Conservation (phyloP, 1,140 invertebrate genomes). For the Medauroidea extradentata region DNA sequence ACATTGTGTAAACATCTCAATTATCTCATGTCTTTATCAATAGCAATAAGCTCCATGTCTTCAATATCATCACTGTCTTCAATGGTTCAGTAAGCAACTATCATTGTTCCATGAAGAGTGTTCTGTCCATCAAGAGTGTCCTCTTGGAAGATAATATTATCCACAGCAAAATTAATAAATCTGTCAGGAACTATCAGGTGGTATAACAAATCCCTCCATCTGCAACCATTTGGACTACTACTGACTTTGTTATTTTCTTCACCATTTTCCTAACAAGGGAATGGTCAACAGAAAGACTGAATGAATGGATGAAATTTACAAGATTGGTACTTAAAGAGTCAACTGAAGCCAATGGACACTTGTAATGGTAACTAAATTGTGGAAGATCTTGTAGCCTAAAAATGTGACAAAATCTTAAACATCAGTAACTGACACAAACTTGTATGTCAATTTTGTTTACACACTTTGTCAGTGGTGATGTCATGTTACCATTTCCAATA, state of each 20-base stretch:
- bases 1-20: no score
- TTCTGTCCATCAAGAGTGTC: background rate
- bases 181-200: background rate
- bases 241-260: background rate
- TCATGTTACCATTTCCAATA: background rate
- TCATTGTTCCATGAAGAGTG: constrained; percentile 5
- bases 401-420: background rate
- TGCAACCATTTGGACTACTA: background rate
- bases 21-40: no score
- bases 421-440: background rate
- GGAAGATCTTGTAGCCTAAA: background rate
- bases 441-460: constrained; percentile 2
- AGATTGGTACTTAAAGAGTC: background rate
- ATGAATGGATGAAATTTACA: background rate
- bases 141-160: constrained; percentile 5
- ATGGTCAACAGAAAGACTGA: constrained; percentile 1
- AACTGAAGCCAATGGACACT: constrained; percentile 3
- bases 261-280: background rate
- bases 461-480: background rate
- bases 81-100: constrained; percentile 2
- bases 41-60: no score
- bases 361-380: background rate
- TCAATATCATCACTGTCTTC: constrained; percentile 2
- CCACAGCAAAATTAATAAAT: constrained; percentile 4
- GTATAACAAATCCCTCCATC: constrained; percentile 3